Evolutionary conservation across 2,888 invertebrate genomes (phyloP).

Genomic region (Harpalus rufipes): DNA sequence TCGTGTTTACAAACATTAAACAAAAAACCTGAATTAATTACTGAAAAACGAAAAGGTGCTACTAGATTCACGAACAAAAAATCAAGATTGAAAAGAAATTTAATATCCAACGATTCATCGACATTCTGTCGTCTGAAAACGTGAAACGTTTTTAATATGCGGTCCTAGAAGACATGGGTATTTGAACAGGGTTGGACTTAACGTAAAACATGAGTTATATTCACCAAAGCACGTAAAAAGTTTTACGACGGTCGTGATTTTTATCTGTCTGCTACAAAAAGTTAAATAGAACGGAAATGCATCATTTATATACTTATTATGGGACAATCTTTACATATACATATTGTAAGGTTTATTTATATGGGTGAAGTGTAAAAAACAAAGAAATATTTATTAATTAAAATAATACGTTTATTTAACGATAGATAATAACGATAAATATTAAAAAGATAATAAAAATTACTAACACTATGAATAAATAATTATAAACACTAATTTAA

Average conservation of each 20-base stretch:
- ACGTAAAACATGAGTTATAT: slow-evolving; percentile 11
- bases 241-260: not conserved
- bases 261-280: slow-evolving; percentile 10
- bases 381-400: too few species aligned
- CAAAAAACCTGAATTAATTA: slow-evolving; percentile 37
- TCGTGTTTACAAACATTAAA: slow-evolving; percentile 18
- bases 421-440: too few species aligned
- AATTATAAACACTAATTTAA: too few species aligned
- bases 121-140: slow-evolving; percentile 34
- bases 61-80: slow-evolving; percentile 6
- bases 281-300: not conserved
- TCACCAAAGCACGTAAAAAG: not conserved
- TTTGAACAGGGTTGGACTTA: slow-evolving; percentile 20
- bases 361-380: too few species aligned
- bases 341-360: too few species aligned
- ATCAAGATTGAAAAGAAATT: slow-evolving; percentile 17
- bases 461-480: too few species aligned
- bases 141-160: slow-evolving; percentile 47
- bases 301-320: too few species aligned
- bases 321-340: too few species aligned
- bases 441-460: too few species aligned
- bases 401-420: too few species aligned
- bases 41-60: not conserved
- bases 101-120: slow-evolving; percentile 40
- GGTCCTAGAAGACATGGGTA: slow-evolving; percentile 41